Conservation (phyloP, 2,113 vertebrate genomes). For the Struthidea cinerea region DNA sequence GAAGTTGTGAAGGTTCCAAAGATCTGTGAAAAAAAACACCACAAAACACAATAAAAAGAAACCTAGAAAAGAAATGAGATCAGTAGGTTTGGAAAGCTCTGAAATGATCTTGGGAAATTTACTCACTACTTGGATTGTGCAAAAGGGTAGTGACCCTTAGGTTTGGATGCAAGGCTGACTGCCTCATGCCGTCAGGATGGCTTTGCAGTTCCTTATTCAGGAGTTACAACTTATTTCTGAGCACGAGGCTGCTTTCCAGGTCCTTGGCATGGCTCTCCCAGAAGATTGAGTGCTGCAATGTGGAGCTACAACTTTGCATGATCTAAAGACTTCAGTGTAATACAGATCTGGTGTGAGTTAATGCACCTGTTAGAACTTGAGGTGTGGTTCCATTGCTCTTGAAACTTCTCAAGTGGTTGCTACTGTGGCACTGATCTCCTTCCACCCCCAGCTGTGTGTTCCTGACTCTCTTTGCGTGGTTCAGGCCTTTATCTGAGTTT, state of each 20-base stretch:
- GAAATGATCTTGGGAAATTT: neutral
- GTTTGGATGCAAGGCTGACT: neutral
- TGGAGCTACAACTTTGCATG: neutral
- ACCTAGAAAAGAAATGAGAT: neutral
- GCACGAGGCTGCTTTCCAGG: neutral
- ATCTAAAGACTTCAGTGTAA: neutral
- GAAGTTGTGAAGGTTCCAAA: neutral
- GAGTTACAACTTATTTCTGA: neutral
- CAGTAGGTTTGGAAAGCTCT: neutral
- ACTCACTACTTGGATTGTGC: neutral
- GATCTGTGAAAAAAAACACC: accelerated
- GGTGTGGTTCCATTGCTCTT: neutral
- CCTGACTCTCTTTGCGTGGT: neutral
- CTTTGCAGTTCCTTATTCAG: neutral
- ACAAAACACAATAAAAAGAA: neutral
- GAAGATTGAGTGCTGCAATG: neutral
- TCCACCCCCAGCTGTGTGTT: neutral
- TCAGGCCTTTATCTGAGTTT: neutral
- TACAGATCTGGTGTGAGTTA: neutral
- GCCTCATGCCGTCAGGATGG: neutral
- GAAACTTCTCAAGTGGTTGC: neutral
- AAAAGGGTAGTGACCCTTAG: neutral
- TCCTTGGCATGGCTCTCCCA: neutral
- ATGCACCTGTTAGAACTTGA: neutral
- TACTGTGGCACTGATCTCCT: neutral